phyloP scores from a whole-genome alignment of 1,140 invertebrate genomes.

The Thaumetopoea pityocampa region DNA sequence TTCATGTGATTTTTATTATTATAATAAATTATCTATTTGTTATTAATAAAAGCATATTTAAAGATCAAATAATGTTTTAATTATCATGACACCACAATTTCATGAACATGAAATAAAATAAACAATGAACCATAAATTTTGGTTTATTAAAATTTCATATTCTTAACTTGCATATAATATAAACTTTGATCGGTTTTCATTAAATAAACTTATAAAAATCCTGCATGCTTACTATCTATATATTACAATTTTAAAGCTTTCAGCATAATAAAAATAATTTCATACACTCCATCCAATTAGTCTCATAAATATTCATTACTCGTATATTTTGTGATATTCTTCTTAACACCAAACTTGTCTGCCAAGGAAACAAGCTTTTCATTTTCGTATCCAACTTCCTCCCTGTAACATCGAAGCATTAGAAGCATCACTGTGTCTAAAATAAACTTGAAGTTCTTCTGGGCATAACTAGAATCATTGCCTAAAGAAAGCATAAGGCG shows the following conservation, averaged over 20 bases:
- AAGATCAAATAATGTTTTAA: constrained; percentile 19
- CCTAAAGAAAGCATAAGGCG: constrained; percentile 57
- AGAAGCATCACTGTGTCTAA: constrained; percentile 68
- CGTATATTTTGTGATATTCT: constrained; percentile 74
- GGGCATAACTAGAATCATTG: constrained; percentile 66
- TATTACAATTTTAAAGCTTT: constrained; percentile 72
- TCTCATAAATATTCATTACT: constrained; percentile 76
- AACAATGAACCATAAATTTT: constrained; percentile 45
- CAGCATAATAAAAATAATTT: constrained; percentile 70
- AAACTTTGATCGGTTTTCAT: constrained; percentile 66
- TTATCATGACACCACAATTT: constrained; percentile 20
- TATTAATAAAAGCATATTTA: constrained; percentile 11
- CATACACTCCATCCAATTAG: constrained; percentile 46
- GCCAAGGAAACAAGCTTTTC: constrained; percentile 65
- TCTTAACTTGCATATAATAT: constrained; percentile 72
- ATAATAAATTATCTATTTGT: constrained; percentile 3
- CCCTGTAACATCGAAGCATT: constrained; percentile 67
- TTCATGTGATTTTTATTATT: constrained; percentile 2
- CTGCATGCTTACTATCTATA: constrained; percentile 68
- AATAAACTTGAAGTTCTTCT: constrained; percentile 72
- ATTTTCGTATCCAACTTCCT: constrained; percentile 72
- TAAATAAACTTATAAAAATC: constrained; percentile 72
- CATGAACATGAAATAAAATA: constrained; percentile 32
- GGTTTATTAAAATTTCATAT: constrained; percentile 71
- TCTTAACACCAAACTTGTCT: constrained; percentile 70